Evolutionary conservation across 2,888 invertebrate species (phyloP), one percentile per base, ranked within the genome.

Genomic region (Drosophila longiperda): DNA sequence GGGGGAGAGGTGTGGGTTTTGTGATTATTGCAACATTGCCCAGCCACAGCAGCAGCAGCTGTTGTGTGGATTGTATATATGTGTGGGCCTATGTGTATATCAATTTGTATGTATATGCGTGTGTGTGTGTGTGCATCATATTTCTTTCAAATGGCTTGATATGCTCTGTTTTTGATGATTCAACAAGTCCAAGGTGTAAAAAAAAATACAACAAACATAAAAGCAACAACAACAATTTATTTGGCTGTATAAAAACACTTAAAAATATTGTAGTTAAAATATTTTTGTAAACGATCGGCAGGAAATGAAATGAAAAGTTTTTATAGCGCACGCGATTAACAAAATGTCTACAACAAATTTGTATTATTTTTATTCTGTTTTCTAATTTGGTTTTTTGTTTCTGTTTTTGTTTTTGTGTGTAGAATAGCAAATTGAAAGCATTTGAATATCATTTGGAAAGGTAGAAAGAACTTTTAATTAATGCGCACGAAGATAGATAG

Each of bases 11-110:
- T 50, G 38, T 26, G 59, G 48, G 55, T 74, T 48, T 80, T 83
- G 87, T 83, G 87, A 78, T 82, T 83, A 82, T 83, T 83, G 85
- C 88, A 87, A 87, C 83, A 83, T 82, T 69, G 62, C 54, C 40
- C 17, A 40, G 68, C 57, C n/a, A 55, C 64, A 53, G 73, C 34
- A 12, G 53, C 17, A 52, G 74, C 50, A 54, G 62, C 49, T 62
- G 59, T n/a, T 57, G 9, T 66, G 63, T 73, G 77, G 72, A 67
- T 33, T 72, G n/a, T 32, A 49, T 54, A 50, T 60, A 42, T 42
- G 52, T 54, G 69, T 74, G 70, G 64, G 40, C 65, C 59, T 48
- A 38, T 70, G 50, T 64, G 59, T 57, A 48, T 60, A 33, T 48
- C 57, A 55, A 17, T 55, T 23, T 66, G 20, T 55, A 23, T 67